Evolutionary conservation across 2,888 invertebrate species (phyloP).

Genomic region (Thelaira solivaga): DNA sequence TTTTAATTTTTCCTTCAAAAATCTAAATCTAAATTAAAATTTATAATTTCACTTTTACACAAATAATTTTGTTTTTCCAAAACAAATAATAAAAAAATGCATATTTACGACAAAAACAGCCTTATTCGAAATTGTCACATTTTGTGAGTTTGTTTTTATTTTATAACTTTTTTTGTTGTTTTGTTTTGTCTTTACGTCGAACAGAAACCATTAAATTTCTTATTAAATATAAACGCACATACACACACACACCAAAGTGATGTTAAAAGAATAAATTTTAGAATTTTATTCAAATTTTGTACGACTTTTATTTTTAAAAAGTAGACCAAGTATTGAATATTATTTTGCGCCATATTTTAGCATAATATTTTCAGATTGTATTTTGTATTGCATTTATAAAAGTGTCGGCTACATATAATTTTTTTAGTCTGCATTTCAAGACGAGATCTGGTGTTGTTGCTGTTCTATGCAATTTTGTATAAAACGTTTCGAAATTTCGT

Average conservation of each 20-base stretch:
- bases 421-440: conserved; percentile 23
- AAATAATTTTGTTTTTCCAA: conserved; percentile 26
- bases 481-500: conserved; percentile 39
- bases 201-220: conserved; percentile 8
- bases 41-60: conserved; percentile 45
- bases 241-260: conserved; percentile 1
- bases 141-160: background rate
- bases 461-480: conserved; percentile 3
- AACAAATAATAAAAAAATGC: conserved; percentile 3
- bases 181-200: background rate
- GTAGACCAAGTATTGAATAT: conserved; percentile 65
- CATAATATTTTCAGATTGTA: conserved; percentile 48
- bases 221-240: background rate
- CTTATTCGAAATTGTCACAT: conserved; percentile 10
- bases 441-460: conserved; percentile 17
- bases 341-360: conserved; percentile 60
- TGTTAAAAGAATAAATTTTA: conserved; percentile 40
- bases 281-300: conserved; percentile 60
- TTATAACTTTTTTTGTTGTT: background rate
- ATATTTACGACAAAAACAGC: conserved; percentile 6
- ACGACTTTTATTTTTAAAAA: conserved; percentile 51
- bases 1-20: conserved; percentile 37
- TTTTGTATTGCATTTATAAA: conserved; percentile 4
- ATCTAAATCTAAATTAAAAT: conserved; percentile 28
- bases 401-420: background rate